Evolutionary conservation across 2,113 vertebrate genomes (phyloP), one percentile per base, ranked within the genome.

Genomic region (Calidris pugnax): DNA sequence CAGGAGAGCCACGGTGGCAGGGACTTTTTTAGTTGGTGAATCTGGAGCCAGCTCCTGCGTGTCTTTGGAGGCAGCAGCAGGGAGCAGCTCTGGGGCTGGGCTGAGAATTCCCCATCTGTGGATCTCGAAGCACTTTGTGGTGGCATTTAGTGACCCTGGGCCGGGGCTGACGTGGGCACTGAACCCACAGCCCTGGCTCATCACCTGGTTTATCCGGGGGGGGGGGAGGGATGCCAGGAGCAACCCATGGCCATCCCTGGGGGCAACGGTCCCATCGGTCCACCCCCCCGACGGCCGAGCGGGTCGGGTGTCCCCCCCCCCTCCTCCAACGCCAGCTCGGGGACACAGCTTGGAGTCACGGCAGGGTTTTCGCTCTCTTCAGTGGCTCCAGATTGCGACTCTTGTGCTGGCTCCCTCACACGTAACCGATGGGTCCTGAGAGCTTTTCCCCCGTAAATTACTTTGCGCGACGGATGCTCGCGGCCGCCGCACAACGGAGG

Each of bases 391-490:
- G 97, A 95, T 95, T 97, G 97, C 78, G 13, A 93, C 59, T 75
- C 97, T 75, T 35, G 74, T 53, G 94, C 96, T 10, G 87, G 84
- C 51, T 97, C 47, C 94, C 88, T 97, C 93, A 76, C 59, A 89
- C 56, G 91, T 95, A 98, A 97, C 98, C 68, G 21, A 97, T 93
- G 41, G 94, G 67, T 97, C 97, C 97, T 78, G 93, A 47, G 95
- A 95, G 97, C 50, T 95, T 96, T 91, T 63, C 93, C 95, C 77
- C 95, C 24, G 6, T 90, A 96, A 98, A 98, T 97, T 94, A 96
- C 96, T 97, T 94, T 82, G 87, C 48, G 43, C 78, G 56, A 94
- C 55, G 84, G 88, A 92, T 79, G 94, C 95, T 94, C 7, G 59
- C 56, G 89, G 94, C 96, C 89, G 69, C 84, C 5, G 8, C 91